Evolutionary conservation across 2,797 vertebrate genomes (phyloP).

Genomic region (Pygocentrus nattereri): DNA sequence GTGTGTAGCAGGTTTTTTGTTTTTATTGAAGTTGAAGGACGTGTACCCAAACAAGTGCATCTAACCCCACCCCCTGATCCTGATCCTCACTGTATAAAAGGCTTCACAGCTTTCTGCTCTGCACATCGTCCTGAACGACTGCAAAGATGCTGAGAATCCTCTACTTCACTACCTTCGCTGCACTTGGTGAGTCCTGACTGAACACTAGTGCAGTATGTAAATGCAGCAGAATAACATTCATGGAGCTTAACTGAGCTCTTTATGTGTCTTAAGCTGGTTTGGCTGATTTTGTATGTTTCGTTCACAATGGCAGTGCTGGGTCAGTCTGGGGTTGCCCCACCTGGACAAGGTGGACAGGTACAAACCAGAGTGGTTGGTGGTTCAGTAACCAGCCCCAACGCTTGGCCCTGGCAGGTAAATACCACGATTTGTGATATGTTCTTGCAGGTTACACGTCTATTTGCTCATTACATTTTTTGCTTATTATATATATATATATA

Average conservation of each 20-base stretch:
- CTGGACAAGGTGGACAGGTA: neutral
- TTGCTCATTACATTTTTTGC: neutral
- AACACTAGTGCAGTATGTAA: too few relatives aligned
- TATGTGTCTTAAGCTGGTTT: neutral
- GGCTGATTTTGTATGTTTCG: conserved; percentile 14
- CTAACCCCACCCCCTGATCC: neutral
- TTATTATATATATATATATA: too few relatives aligned
- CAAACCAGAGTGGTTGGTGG: conserved; percentile 75
- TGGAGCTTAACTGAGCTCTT: neutral
- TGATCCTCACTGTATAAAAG: conserved; percentile 1
- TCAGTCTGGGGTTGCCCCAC: neutral
- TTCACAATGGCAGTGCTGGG: conserved; percentile 66
- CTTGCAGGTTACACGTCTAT: neutral
- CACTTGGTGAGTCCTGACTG: conserved; percentile 69
- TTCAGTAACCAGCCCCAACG: conserved; percentile 69
- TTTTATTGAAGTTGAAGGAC: neutral
- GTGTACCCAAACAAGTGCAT: neutral
- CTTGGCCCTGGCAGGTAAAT: conserved; percentile 83
- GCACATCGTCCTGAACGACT: conserved; percentile 41
- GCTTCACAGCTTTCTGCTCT: neutral
- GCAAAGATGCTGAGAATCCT: conserved; percentile 76
- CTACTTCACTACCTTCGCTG: conserved; percentile 71
- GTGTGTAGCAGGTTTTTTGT: too few relatives aligned
- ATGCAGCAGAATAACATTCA: too few relatives aligned
- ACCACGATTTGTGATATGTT: neutral